Evolutionary conservation across 2,888 invertebrate species (phyloP).

Genomic region (Hemithea aestivaria): DNA sequence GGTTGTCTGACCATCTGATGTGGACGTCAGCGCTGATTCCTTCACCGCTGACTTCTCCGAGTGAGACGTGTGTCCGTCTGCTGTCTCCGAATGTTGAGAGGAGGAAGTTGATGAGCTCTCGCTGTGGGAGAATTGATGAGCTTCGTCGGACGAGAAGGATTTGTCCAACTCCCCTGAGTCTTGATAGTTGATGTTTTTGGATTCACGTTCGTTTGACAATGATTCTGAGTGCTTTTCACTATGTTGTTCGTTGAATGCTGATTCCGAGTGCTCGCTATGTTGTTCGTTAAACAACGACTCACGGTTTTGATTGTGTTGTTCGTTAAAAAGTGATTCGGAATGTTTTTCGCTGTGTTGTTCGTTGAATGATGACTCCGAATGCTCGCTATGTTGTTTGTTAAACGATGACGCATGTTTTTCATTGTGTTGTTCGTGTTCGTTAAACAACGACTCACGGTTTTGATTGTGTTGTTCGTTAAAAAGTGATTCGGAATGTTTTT

Average conservation of each 20-base stretch:
- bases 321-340: background rate
- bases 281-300: too few relatives aligned
- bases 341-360: background rate
- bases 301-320: too few relatives aligned
- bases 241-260: background rate
- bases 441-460: background rate
- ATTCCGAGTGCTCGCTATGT: background rate
- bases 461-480: background rate
- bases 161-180: background rate
- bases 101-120: conserved; percentile 2
- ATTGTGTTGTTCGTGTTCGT: too few relatives aligned
- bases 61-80: conserved; percentile 5
- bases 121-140: too few relatives aligned
- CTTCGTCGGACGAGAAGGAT: background rate
- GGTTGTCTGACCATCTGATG: conserved; percentile 1
- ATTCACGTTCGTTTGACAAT: background rate
- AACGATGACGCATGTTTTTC: too few relatives aligned
- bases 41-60: background rate
- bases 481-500: background rate
- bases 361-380: background rate
- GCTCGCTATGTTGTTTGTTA: background rate
- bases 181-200: background rate
- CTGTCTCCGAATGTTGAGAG: background rate
- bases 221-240: background rate
- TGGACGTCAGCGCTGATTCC: background rate